Percentiles rank a stretch among this genome's conserved stretches.
Conservation (phyloP, 1,140 invertebrate genomes). For the Nephila pilipes region DNA sequence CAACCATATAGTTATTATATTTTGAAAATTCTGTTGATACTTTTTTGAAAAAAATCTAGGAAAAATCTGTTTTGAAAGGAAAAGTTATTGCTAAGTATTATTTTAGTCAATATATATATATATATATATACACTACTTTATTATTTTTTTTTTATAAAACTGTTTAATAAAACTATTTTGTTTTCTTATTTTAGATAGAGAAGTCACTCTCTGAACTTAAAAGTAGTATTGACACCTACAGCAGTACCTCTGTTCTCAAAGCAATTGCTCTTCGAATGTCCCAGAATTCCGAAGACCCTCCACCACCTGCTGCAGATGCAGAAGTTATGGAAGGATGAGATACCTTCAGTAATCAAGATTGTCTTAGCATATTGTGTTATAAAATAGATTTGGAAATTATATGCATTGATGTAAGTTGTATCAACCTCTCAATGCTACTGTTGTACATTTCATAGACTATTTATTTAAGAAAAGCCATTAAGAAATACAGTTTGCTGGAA, state of each 20-base stretch:
- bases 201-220: conserved; percentile 73
- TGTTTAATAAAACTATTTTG: too few species aligned
- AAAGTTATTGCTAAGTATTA: too few species aligned
- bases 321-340: neutral
- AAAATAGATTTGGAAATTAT: conserved; percentile 15
- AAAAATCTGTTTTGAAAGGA: too few species aligned
- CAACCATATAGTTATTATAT: too few species aligned
- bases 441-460: conserved; percentile 68
- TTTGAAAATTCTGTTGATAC: too few species aligned
- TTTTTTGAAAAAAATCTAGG: too few species aligned
- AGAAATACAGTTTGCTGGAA: neutral
- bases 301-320: neutral
- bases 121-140: too few species aligned
- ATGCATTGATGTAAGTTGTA: conserved; percentile 57
- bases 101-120: too few species aligned
- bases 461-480: conserved; percentile 55
- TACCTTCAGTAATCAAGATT: neutral
- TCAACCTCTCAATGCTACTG: conserved; percentile 56
- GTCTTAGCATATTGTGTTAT: conserved; percentile 8
- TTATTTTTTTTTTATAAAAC: too few species aligned
- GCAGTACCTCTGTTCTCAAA: conserved; percentile 62
- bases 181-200: conserved; percentile 52
- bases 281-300: conserved; percentile 17
- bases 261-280: conserved; percentile 56
- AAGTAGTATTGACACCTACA: conserved; percentile 75